These are phyloP conservation scores for Nowickia ferox DNA, from an alignment of 2,888 invertebrate genomes.

Conservation along the genomic window DNA sequence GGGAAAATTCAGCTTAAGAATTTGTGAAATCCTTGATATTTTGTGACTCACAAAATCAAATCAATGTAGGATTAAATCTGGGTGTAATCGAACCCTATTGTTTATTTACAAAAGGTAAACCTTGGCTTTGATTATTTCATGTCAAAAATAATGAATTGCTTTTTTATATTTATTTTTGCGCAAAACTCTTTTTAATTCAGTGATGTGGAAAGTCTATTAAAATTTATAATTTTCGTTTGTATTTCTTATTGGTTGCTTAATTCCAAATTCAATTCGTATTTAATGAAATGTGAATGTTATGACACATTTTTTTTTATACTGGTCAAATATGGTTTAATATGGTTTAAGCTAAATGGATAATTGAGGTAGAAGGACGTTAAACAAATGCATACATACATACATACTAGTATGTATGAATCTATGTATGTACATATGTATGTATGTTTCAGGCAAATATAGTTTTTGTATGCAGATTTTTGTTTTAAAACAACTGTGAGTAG, in stretches of 20 bases:
- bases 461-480: too few species aligned
- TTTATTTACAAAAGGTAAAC: neutral
- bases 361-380: neutral
- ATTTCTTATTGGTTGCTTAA: slow-evolving; percentile 16
- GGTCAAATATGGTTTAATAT: neutral
- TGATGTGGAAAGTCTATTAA: slow-evolving; percentile 58
- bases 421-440: too few species aligned
- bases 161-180: neutral
- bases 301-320: slow-evolving; percentile 4
- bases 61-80: too few species aligned
- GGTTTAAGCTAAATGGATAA: slow-evolving; percentile 11
- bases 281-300: slow-evolving; percentile 49
- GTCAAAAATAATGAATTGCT: too few species aligned
- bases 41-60: too few species aligned
- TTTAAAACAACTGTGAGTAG: too few species aligned
- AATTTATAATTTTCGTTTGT: slow-evolving; percentile 38
- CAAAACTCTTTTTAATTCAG: slow-evolving; percentile 35
- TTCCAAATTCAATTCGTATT: slow-evolving; percentile 41
- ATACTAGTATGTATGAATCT: too few species aligned
- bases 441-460: too few species aligned
- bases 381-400: neutral
- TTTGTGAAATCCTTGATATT: too few species aligned
- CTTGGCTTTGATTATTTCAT: neutral
- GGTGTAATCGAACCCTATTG: neutral
- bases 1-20: too few species aligned